phyloP scores from a whole-genome alignment of 1,140 invertebrate species.

The Halesus radiatus region DNA sequence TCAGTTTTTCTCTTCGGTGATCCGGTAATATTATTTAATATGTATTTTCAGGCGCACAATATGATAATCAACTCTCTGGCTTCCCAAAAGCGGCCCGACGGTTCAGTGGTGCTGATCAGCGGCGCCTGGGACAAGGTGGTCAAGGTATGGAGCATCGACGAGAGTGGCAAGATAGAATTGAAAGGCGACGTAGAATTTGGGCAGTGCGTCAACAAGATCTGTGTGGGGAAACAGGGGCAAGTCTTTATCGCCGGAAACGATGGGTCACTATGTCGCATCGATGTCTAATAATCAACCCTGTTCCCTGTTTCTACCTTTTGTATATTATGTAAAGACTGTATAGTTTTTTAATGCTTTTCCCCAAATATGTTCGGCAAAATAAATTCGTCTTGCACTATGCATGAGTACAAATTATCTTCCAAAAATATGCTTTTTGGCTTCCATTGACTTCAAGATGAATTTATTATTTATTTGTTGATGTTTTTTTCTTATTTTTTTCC shows the following conservation, averaged over 20 bases:
- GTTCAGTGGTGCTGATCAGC: slow-evolving; percentile 60
- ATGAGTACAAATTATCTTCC: background rate
- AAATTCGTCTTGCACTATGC: background rate
- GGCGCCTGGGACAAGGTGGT: slow-evolving; percentile 67
- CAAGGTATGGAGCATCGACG: slow-evolving; percentile 64
- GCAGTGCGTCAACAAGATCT: slow-evolving; percentile 62
- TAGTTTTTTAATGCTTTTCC: slow-evolving; percentile 10
- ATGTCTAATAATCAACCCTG: slow-evolving; percentile 33
- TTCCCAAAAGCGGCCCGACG: slow-evolving; percentile 56
- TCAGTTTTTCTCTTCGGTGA: no score
- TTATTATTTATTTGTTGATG: background rate
- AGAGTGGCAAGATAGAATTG: slow-evolving; percentile 56
- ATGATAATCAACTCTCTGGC: slow-evolving; percentile 65
- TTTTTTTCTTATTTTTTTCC: background rate
- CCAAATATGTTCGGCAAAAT: slow-evolving; percentile 1
- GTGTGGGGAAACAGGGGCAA: slow-evolving; percentile 59
- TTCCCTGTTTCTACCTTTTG: slow-evolving; percentile 6
- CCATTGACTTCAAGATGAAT: background rate
- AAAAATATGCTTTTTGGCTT: background rate
- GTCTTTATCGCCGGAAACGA: slow-evolving; percentile 63
- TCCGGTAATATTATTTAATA: background rate
- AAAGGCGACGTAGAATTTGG: slow-evolving; percentile 58
- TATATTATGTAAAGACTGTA: slow-evolving; percentile 26
- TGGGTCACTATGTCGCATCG: slow-evolving; percentile 62
- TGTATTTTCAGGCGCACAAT: slow-evolving; percentile 62